These are phyloP conservation scores for Thalassoma bifasciatum DNA, from an alignment of 2,113 vertebrate genomes.

Conservation along the genomic window DNA sequence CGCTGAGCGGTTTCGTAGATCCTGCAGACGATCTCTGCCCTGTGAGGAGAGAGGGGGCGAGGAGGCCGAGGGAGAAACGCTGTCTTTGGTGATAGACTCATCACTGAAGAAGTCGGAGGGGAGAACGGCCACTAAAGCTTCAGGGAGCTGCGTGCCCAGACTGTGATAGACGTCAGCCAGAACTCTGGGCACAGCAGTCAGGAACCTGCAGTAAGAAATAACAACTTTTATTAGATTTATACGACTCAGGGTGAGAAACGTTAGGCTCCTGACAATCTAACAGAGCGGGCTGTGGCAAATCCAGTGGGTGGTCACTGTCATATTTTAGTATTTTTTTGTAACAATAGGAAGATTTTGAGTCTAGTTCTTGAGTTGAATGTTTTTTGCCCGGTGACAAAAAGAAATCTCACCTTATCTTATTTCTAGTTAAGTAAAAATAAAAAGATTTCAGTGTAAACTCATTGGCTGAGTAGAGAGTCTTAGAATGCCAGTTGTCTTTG, in stretches of 20 bases:
- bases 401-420: too few relatives aligned
- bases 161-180: conserved; percentile 90
- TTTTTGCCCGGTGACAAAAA: too few relatives aligned
- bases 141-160: conserved; percentile 90
- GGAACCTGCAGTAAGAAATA: conserved; percentile 81
- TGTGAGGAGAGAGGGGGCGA: conserved; percentile 68
- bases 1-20: conserved; percentile 88
- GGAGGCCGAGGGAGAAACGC: conserved; percentile 81
- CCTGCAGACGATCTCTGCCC: conserved; percentile 83
- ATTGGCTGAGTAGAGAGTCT: too few relatives aligned
- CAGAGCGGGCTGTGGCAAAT: too few relatives aligned
- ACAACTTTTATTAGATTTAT: not conserved
- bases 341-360: too few relatives aligned
- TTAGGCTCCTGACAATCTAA: not conserved
- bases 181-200: conserved; percentile 84
- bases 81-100: conserved; percentile 88
- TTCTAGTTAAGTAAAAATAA: too few relatives aligned
- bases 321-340: too few relatives aligned
- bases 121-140: conserved; percentile 86
- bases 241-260: not conserved
- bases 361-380: too few relatives aligned
- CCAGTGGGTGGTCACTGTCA: too few relatives aligned
- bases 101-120: conserved; percentile 95
- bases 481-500: too few relatives aligned
- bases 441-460: too few relatives aligned